Base-by-base conservation (phyloP, 2,797 vertebrate species). In the Emys orbicularis region DNA sequence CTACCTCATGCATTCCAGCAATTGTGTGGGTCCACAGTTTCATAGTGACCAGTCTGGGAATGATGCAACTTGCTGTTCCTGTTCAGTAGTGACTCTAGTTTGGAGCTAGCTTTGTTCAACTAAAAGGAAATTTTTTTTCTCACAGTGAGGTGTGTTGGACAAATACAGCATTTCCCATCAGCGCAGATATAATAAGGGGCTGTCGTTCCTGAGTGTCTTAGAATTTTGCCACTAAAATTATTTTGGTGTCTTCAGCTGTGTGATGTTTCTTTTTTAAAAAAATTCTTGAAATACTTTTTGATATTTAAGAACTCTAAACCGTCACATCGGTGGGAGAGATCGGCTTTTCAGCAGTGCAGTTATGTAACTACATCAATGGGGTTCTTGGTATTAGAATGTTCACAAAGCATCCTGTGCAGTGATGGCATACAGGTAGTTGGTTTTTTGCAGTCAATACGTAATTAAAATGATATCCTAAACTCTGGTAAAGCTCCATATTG, bases 351-450 rank as follows among this genome's bases (percentile, higher is more conserved):
- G 44, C 37, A 1, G 19, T 10, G 0, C 6, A 31, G 5, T 31
- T 29, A 3, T 52, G 56, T 12, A 57, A 1, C 5, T 10, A 59
- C 5, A 0, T 47, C 15, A 1, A 16, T 49, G 5, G 76, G 68
- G 57, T 76, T 88, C 23, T 76, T 18, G 50, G 21, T 61, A 12
- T 27, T 4, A 31, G 49, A 54, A 2, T 16, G 82, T 56, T 37
- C 79, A 81, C n/a, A 44, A 2, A 3, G 19, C 5, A 0, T 74
- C 8, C 37, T 77, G 25, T 11, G 23, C n/a, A 2, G 68, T n/a
- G 41, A 2, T 25, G 80, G 10, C 59, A 37, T 2, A 1, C n/a
- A 68, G n/a, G 54, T 18, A 4, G 13, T 44, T 1, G 52, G 2
- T 10, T 21, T 50, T 41, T 88, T 4, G 68, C 19, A 12, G 37